Evolutionary conservation across 2,113 vertebrate genomes (phyloP).

Genomic region (Plestiodon gilberti): DNA sequence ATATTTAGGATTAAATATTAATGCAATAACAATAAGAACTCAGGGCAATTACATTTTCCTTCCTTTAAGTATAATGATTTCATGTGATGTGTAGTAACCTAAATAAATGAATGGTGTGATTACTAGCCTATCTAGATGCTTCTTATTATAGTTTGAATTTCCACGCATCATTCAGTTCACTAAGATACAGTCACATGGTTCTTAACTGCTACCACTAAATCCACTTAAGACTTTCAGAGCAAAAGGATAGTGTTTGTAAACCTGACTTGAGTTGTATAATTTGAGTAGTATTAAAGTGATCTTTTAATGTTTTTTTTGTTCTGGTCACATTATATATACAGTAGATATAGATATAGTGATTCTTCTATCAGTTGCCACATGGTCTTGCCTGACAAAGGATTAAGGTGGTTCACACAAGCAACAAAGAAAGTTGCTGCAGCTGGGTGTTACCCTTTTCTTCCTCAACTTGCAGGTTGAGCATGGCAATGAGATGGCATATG

Average conservation of each 20-base stretch:
- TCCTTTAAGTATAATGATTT: not conserved
- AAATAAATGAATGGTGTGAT: rapidly evolving
- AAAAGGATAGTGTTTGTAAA: not conserved
- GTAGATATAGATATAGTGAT: too few relatives aligned
- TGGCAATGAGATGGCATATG: not conserved
- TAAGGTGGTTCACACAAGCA: not conserved
- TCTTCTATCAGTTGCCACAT: too few relatives aligned
- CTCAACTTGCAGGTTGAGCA: not conserved
- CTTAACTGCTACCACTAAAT: not conserved
- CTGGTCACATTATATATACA: not conserved
- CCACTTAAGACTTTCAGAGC: not conserved
- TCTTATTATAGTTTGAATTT: not conserved
- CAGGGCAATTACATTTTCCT: conserved; percentile 3
- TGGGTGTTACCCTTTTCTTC: not conserved
- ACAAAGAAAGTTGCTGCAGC: not conserved
- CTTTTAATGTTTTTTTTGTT: not conserved
- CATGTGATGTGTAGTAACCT: not conserved
- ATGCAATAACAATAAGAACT: not conserved
- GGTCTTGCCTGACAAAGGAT: too few relatives aligned
- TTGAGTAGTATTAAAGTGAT: not conserved
- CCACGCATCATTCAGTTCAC: rapidly evolving
- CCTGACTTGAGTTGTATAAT: not conserved
- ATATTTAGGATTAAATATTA: not conserved
- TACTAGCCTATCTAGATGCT: rapidly evolving
- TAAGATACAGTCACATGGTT: conserved; percentile 14